Conservation (phyloP, 23 tunicate genomes). For the Trididemnum clinides region DNA sequence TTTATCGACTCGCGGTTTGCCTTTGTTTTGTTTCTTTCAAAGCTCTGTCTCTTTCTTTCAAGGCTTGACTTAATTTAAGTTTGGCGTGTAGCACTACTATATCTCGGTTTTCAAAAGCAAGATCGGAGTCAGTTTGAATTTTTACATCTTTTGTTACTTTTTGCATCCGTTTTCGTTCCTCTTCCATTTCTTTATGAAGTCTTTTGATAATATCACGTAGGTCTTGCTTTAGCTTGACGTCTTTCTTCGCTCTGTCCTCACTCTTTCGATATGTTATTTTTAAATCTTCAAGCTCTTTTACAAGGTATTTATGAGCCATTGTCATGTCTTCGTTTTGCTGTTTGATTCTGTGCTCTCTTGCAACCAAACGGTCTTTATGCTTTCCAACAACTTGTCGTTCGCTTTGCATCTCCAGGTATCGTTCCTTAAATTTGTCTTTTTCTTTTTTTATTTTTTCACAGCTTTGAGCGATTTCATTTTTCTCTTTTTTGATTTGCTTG, state of each 20-base stretch:
- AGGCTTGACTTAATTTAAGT: conserved; percentile 76
- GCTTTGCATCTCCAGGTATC: conserved; percentile 53
- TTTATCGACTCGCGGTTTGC: neutral
- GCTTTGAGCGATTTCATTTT: conserved; percentile 48
- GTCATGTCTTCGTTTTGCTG: conserved; percentile 63
- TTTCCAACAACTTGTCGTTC: conserved; percentile 79
- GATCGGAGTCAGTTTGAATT: conserved; percentile 82
- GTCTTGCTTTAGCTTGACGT: conserved; percentile 72
- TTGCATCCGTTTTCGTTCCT: conserved; percentile 56
- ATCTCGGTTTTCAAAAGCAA: conserved; percentile 80
- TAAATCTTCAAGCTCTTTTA: conserved; percentile 63
- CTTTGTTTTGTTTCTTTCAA: conserved; percentile 33
- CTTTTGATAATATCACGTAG: conserved; percentile 74
- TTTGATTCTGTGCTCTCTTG: conserved; percentile 61
- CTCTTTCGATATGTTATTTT: conserved; percentile 52
- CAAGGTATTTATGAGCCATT: conserved; percentile 69
- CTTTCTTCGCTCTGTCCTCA: conserved; percentile 80
- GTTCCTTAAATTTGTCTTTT: conserved; percentile 79
- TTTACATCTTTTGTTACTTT: conserved; percentile 62
- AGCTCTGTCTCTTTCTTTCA: conserved; percentile 75
- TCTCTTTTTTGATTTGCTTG: conserved; percentile 78
- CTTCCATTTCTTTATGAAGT: conserved; percentile 77
- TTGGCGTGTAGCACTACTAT: conserved; percentile 83
- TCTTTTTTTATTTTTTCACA: conserved; percentile 77
- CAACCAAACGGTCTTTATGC: conserved; percentile 67